A percentile compares a stretch with the other conserved stretches of the same genome.
phyloP scores from a whole-genome alignment of 2,888 invertebrate genomes.

The Drosophila antonietae region DNA sequence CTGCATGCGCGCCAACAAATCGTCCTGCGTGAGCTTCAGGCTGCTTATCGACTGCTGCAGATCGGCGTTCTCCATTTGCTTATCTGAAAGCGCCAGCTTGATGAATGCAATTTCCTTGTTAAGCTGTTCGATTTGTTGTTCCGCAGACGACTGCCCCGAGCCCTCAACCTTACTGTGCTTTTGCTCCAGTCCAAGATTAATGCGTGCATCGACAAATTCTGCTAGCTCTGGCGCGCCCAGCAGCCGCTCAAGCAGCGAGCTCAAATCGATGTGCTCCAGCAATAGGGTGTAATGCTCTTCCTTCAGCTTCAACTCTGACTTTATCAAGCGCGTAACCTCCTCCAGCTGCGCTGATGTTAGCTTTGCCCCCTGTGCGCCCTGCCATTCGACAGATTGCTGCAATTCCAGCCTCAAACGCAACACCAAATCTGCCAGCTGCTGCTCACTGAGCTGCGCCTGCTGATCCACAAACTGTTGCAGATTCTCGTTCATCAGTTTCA shows the following conservation, averaged over 20 bases:
- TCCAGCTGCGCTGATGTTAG: constrained; percentile 83
- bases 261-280: constrained; percentile 80
- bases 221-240: constrained; percentile 78
- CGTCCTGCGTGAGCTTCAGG: constrained; percentile 75
- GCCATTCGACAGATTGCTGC: constrained; percentile 59
- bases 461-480: constrained; percentile 64
- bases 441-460: constrained; percentile 61
- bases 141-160: constrained; percentile 50
- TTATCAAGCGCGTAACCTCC: constrained; percentile 81
- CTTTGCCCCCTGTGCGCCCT: constrained; percentile 40
- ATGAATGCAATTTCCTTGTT: constrained; percentile 86
- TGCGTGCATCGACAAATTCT: constrained; percentile 75
- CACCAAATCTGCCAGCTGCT: constrained; percentile 78
- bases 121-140: constrained; percentile 86
- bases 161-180: constrained; percentile 30
- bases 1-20: constrained; percentile 76
- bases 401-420: constrained; percentile 70
- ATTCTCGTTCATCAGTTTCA: constrained; percentile 79
- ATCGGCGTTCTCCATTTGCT: constrained; percentile 84
- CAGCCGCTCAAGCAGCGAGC: constrained; percentile 82
- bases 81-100: constrained; percentile 86
- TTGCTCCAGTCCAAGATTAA: constrained; percentile 42
- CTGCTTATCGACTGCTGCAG: constrained; percentile 79
- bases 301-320: constrained; percentile 63
- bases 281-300: constrained; percentile 66